phyloP scores from a whole-genome alignment of 2,113 vertebrate genomes.

The Chamaetylas fuelleborni region DNA sequence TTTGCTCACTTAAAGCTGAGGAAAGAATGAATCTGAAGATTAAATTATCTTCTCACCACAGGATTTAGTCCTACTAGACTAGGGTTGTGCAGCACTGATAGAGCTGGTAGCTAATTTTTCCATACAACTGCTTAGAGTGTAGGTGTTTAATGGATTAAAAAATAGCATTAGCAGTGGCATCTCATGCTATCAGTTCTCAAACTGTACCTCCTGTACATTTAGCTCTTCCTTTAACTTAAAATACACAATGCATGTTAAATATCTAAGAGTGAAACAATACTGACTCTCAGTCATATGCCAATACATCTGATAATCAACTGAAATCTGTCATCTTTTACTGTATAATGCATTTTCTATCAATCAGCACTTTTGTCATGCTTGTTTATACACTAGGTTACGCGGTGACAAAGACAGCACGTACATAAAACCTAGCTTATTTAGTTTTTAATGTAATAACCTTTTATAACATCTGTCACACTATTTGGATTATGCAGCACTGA shows the following conservation, averaged over 20 bases:
- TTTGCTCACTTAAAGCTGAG: conserved; percentile 66
- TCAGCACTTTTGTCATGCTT: conserved; percentile 53
- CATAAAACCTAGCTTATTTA: conserved; percentile 41
- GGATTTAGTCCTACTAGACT: conserved; percentile 62
- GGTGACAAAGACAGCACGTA: neutral
- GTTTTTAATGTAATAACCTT: conserved; percentile 65
- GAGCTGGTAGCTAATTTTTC: conserved; percentile 57
- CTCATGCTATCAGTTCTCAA: neutral
- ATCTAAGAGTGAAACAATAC: conserved; percentile 22
- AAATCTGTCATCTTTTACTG: conserved; percentile 47
- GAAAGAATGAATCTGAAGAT: conserved; percentile 71
- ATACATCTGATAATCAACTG: conserved; percentile 41
- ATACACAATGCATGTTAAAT: conserved; percentile 56
- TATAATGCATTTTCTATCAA: conserved; percentile 54
- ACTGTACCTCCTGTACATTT: conserved; percentile 24
- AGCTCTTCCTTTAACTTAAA: conserved; percentile 48
- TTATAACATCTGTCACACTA: conserved; percentile 55
- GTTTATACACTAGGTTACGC: conserved; percentile 42
- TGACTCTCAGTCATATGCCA: conserved; percentile 20
- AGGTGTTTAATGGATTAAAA: conserved; percentile 58
- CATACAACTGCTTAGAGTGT: conserved; percentile 24
- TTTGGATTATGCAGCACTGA: neutral
- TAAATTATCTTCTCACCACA: conserved; percentile 74
- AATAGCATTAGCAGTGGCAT: conserved; percentile 16
- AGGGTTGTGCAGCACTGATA: conserved; percentile 51